These are phyloP conservation scores for Leucoraja ocellata DNA, from an alignment of 2,797 vertebrate species.

Conservation along the genomic window DNA sequence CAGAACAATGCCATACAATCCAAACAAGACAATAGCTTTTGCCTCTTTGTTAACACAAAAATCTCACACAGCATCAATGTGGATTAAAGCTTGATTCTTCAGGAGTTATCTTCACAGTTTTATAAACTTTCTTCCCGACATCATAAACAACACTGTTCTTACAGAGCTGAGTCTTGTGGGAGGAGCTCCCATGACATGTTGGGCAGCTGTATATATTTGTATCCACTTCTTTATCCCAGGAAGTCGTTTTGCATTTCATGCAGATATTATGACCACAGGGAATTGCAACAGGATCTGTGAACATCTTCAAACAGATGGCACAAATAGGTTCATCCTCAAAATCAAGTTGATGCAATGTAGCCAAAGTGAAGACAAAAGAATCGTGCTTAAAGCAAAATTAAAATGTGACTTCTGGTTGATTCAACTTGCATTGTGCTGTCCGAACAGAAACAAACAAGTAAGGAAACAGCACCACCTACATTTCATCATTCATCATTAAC, in stretches of 20 bases:
- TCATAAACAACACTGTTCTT: not conserved
- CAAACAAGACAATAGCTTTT: slow-evolving; percentile 1
- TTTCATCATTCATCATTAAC: not conserved
- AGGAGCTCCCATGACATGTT: not conserved
- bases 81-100: not conserved
- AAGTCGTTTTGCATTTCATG: not conserved
- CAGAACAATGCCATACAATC: slow-evolving; percentile 8
- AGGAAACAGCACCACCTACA: slow-evolving; percentile 34
- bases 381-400: not conserved
- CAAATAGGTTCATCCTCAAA: not conserved
- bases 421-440: not conserved
- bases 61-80: not conserved
- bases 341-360: not conserved
- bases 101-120: not conserved
- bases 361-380: not conserved
- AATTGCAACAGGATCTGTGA: slow-evolving; percentile 32
- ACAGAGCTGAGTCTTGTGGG: not conserved
- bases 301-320: slow-evolving; percentile 34
- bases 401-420: slow-evolving; percentile 29
- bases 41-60: not conserved
- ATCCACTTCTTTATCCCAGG: not conserved
- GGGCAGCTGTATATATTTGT: not conserved
- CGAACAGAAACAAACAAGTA: not conserved
- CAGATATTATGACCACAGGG: slow-evolving; percentile 33
- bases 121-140: not conserved